Evolutionary conservation across 1,140 invertebrate genomes (phyloP).

Genomic region (Palaemon carinicauda): DNA sequence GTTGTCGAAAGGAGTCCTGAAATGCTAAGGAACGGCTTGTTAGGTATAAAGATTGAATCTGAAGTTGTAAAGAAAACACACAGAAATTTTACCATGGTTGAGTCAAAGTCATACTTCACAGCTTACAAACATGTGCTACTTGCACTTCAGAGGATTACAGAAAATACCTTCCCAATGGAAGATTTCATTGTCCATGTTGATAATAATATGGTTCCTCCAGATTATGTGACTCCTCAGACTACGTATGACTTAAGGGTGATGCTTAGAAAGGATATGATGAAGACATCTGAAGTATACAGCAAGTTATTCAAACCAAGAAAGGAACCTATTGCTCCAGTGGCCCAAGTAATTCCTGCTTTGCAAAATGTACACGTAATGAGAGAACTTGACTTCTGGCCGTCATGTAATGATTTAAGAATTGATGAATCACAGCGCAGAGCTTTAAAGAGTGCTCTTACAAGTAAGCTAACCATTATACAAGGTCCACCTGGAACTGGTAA

Average conservation of each 20-base stretch:
- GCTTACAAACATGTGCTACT: constrained; percentile 66
- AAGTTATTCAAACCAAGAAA: not conserved
- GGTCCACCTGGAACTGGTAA: constrained; percentile 83
- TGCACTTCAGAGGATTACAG: constrained; percentile 63
- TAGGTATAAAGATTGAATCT: constrained; percentile 67
- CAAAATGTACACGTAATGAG: constrained; percentile 61
- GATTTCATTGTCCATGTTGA: not conserved
- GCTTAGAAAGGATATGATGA: not conserved
- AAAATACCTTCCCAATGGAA: constrained; percentile 51
- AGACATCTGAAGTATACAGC: not conserved
- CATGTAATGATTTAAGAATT: constrained; percentile 4
- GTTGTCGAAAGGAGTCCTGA: constrained; percentile 70
- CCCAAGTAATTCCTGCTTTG: constrained; percentile 61
- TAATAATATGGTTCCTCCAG: not conserved
- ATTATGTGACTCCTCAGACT: not conserved
- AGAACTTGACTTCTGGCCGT: constrained; percentile 27
- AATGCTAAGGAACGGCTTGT: constrained; percentile 65
- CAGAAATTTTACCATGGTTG: constrained; percentile 62
- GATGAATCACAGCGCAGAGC: constrained; percentile 67
- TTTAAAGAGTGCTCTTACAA: constrained; percentile 65
- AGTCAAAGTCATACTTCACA: constrained; percentile 68
- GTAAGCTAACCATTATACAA: constrained; percentile 77
- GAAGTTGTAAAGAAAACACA: constrained; percentile 59
- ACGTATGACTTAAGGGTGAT: constrained; percentile 6
- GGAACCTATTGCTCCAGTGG: constrained; percentile 45